A percentile compares a stretch with the other conserved stretches of the same genome.
Conservation (phyloP, 2,888 invertebrate species). For the Caenorhabditis uteleia region DNA sequence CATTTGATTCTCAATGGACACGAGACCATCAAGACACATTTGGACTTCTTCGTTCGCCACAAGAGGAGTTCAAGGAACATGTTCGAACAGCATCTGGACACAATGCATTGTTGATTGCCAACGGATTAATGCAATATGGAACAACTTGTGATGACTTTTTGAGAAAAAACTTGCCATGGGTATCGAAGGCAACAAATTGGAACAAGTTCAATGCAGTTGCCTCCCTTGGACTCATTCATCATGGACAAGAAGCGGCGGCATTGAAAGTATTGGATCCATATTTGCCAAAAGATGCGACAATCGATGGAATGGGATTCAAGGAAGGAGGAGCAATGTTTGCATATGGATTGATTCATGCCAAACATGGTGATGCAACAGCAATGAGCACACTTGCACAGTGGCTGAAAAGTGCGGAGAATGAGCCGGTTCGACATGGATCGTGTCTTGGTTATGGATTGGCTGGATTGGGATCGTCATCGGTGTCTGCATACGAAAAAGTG, state of each 20-base stretch:
- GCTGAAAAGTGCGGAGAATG: slow-evolving; percentile 86
- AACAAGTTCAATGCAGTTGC: slow-evolving; percentile 98
- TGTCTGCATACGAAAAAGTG: slow-evolving; percentile 93
- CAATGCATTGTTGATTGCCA: slow-evolving; percentile 97
- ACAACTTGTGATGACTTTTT: slow-evolving; percentile 98
- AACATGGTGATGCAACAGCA: slow-evolving; percentile 90
- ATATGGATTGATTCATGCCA: slow-evolving; percentile 90
- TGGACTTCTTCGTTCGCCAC: slow-evolving; percentile 95
- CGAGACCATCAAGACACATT: slow-evolving; percentile 91
- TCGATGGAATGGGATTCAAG: slow-evolving; percentile 76
- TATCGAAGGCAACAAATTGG: slow-evolving; percentile 98
- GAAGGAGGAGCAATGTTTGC: slow-evolving; percentile 80
- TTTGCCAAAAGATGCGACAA: slow-evolving; percentile 86
- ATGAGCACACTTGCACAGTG: slow-evolving; percentile 90
- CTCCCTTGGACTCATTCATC: slow-evolving; percentile 93
- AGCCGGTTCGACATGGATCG: slow-evolving; percentile 83
- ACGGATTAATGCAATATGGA: slow-evolving; percentile 98
- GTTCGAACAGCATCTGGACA: slow-evolving; percentile 97
- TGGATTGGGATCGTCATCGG: slow-evolving; percentile 86
- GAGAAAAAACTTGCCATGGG: slow-evolving; percentile 93
- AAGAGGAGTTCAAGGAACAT: slow-evolving; percentile 73
- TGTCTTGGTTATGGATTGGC: slow-evolving; percentile 95
- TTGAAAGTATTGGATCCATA: slow-evolving; percentile 97
- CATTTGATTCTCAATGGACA: slow-evolving; percentile 92
- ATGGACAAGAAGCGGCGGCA: slow-evolving; percentile 96